These are phyloP conservation scores for Archivesica marissinica DNA, from an alignment of 1,140 invertebrate genomes.

Conservation along the genomic window DNA sequence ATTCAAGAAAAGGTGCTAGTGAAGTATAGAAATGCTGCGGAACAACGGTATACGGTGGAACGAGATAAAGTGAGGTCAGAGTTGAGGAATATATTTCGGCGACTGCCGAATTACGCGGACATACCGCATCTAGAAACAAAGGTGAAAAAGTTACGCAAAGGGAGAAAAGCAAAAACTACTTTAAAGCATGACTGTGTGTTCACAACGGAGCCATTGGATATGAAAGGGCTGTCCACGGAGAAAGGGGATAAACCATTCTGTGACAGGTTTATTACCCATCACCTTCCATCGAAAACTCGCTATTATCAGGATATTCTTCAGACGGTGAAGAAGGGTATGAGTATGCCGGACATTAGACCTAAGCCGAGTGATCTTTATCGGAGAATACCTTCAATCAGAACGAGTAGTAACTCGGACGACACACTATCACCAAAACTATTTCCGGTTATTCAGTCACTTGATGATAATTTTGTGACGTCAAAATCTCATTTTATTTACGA, in stretches of 20 bases:
- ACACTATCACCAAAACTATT: background rate
- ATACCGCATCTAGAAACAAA: slow-evolving; percentile 65
- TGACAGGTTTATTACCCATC: slow-evolving; percentile 74
- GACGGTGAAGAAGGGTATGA: slow-evolving; percentile 25
- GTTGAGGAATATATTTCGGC: slow-evolving; percentile 64
- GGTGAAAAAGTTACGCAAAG: slow-evolving; percentile 52
- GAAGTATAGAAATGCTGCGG: slow-evolving; percentile 69
- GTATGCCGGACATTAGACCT: slow-evolving; percentile 37
- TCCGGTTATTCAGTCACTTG: slow-evolving; percentile 26
- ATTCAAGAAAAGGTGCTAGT: slow-evolving; percentile 72
- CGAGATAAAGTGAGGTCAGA: slow-evolving; percentile 66
- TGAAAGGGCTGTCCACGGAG: slow-evolving; percentile 67
- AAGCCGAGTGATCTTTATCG: background rate
- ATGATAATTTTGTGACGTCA: slow-evolving; percentile 26
- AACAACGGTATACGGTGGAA: slow-evolving; percentile 64
- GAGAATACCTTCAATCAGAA: background rate
- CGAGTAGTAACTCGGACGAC: background rate
- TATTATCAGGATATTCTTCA: slow-evolving; percentile 58
- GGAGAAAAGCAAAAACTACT: slow-evolving; percentile 35
- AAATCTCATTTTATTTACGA: background rate
- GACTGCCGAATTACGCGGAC: slow-evolving; percentile 69
- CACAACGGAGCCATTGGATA: slow-evolving; percentile 64
- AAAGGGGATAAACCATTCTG: slow-evolving; percentile 75
- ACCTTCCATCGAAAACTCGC: slow-evolving; percentile 72
- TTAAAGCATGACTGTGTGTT: slow-evolving; percentile 54